phyloP scores from a whole-genome alignment of 2,797 vertebrate species.

The Phalanger gymnotis region DNA sequence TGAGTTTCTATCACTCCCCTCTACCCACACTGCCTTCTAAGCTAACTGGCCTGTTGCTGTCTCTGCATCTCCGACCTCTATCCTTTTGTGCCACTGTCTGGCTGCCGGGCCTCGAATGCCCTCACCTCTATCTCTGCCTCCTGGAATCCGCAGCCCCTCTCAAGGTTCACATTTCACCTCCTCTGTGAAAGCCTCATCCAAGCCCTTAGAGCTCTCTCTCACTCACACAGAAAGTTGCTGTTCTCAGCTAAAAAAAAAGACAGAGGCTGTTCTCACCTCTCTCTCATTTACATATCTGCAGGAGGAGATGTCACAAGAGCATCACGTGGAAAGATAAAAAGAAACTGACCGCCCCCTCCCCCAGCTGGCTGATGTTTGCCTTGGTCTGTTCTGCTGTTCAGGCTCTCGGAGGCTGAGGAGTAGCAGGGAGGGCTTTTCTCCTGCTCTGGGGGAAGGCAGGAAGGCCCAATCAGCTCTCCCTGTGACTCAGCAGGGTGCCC shows the following conservation, averaged over 20 bases:
- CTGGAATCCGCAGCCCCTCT: not conserved
- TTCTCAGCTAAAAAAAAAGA: constrained; percentile 56
- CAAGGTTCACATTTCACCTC: not conserved
- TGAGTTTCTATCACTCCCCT: not conserved
- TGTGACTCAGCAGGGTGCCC: not conserved
- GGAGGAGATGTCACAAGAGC: constrained; percentile 77
- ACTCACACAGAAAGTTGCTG: constrained; percentile 46
- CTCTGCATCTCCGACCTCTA: not conserved
- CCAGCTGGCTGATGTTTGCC: not conserved
- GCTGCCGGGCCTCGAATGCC: too few species aligned
- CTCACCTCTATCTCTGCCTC: not conserved
- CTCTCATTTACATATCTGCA: constrained; percentile 72
- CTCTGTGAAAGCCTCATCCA: not conserved
- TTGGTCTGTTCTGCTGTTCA: not conserved
- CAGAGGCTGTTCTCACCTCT: constrained; percentile 30
- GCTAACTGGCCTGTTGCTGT: too few species aligned
- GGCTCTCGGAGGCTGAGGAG: not conserved
- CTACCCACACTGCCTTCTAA: too few species aligned
- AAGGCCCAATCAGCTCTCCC: not conserved
- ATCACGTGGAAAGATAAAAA: constrained; percentile 64
- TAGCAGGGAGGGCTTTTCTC: not conserved
- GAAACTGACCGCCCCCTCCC: not conserved
- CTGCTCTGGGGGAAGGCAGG: not conserved
- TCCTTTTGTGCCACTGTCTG: not conserved
- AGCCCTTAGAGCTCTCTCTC: not conserved